Evolutionary conservation across 2,888 invertebrate genomes (phyloP).

Genomic region (Rhagonycha fulva): DNA sequence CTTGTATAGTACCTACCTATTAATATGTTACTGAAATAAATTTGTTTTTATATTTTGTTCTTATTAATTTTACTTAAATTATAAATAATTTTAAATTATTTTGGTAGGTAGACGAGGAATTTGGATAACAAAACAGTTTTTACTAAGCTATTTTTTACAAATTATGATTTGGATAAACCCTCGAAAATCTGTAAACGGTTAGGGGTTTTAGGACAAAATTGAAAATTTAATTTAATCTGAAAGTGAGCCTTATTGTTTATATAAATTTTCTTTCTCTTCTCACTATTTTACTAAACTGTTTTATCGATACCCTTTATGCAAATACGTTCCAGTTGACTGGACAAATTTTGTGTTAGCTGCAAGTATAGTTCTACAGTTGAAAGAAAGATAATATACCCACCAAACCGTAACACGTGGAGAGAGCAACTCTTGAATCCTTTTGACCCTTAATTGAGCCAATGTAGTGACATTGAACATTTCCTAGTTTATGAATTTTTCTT

Average conservation of each 20-base stretch:
- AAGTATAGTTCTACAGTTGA: slow-evolving; percentile 2
- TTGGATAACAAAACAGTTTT: background rate
- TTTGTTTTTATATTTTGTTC: background rate
- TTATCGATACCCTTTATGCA: slow-evolving; percentile 1
- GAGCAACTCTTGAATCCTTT: slow-evolving; percentile 47
- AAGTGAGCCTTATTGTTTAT: slow-evolving; percentile 1
- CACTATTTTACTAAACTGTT: background rate
- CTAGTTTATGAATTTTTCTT: slow-evolving; percentile 38
- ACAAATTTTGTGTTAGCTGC: slow-evolving; percentile 11
- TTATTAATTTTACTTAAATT: background rate
- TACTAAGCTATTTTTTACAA: background rate
- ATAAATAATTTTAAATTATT: background rate
- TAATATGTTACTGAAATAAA: background rate
- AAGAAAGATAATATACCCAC: slow-evolving; percentile 39
- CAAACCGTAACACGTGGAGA: slow-evolving; percentile 55
- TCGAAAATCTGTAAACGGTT: background rate
- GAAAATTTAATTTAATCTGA: slow-evolving; percentile 2
- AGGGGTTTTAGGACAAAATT: background rate
- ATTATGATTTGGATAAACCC: background rate
- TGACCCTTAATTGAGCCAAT: slow-evolving; percentile 51
- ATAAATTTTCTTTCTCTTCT: background rate
- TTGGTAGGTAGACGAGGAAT: background rate
- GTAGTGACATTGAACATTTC: slow-evolving; percentile 52
- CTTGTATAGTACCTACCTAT: too few species aligned
- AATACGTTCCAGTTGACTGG: slow-evolving; percentile 3